A percentile compares a stretch with the other conserved stretches of the same genome.
Evolutionary conservation across 2,888 invertebrate species (phyloP).

Genomic region (Drosophila paranaensis): DNA sequence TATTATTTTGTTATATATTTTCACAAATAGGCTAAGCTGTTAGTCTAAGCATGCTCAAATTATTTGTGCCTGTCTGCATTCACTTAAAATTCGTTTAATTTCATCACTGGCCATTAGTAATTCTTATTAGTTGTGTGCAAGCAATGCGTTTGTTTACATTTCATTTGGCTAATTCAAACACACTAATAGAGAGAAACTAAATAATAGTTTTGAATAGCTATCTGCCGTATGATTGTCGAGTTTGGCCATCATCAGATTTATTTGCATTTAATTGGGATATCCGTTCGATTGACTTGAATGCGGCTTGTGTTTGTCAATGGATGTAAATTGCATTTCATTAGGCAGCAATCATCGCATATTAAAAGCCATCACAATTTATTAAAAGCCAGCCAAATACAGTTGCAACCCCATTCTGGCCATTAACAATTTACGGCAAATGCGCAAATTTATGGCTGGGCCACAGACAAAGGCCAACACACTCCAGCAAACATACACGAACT

Average conservation of each 20-base stretch:
- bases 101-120: neutral
- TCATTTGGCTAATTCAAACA: neutral
- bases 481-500: neutral
- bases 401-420: constrained; percentile 29
- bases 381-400: constrained; percentile 26
- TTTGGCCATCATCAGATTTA: neutral
- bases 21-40: neutral
- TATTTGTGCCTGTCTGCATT: neutral
- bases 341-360: constrained; percentile 26
- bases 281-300: constrained; percentile 14
- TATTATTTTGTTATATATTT: neutral
- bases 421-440: constrained; percentile 36
- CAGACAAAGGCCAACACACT: constrained; percentile 17
- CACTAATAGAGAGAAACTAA: neutral
- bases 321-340: constrained; percentile 31
- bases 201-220: neutral
- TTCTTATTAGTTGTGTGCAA: neutral
- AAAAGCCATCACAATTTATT: constrained; percentile 43
- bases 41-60: neutral
- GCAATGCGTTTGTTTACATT: neutral
- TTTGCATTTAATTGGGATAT: constrained; percentile 5
- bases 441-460: constrained; percentile 38
- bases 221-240: neutral
- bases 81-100: neutral
- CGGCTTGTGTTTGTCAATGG: constrained; percentile 10